phyloP scores from a whole-genome alignment of 2,888 invertebrate genomes.

The Hirtodrosophila trivittata region DNA sequence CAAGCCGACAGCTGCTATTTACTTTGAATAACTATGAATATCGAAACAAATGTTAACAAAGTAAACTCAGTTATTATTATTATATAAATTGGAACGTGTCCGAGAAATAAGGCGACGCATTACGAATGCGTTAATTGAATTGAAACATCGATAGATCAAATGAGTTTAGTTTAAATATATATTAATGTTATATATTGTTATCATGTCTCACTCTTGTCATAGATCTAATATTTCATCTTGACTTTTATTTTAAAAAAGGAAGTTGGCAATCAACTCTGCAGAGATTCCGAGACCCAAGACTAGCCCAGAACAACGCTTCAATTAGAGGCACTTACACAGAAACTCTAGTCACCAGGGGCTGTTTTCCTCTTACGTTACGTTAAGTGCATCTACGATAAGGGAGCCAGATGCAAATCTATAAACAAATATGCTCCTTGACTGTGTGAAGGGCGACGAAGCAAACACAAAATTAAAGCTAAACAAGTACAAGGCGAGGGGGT shows the following conservation, averaged over 20 bases:
- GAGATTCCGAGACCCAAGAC: background rate
- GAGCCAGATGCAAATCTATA: constrained; percentile 72
- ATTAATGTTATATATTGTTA: no score
- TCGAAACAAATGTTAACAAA: constrained; percentile 13
- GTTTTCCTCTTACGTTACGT: constrained; percentile 12
- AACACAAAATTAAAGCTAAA: constrained; percentile 1
- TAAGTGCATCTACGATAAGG: constrained; percentile 50
- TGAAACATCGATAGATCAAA: background rate
- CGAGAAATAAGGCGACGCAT: constrained; percentile 12
- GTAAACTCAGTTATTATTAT: background rate
- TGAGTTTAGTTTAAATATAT: no score
- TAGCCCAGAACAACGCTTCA: constrained; percentile 9
- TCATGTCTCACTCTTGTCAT: no score
- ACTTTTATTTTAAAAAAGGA: constrained; percentile 1
- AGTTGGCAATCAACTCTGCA: background rate
- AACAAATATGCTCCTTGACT: constrained; percentile 79
- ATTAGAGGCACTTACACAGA: constrained; percentile 20
- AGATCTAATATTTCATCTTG: no score
- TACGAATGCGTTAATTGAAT: constrained; percentile 25
- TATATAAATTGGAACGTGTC: constrained; percentile 35
- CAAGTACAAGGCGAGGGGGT: constrained; percentile 1
- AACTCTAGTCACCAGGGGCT: constrained; percentile 1
- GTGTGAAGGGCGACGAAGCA: constrained; percentile 26
- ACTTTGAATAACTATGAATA: constrained; percentile 17
- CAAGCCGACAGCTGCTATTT: constrained; percentile 42